Base-by-base conservation (phyloP, 2,888 invertebrate species). In the Agrypnus murinus region DNA sequence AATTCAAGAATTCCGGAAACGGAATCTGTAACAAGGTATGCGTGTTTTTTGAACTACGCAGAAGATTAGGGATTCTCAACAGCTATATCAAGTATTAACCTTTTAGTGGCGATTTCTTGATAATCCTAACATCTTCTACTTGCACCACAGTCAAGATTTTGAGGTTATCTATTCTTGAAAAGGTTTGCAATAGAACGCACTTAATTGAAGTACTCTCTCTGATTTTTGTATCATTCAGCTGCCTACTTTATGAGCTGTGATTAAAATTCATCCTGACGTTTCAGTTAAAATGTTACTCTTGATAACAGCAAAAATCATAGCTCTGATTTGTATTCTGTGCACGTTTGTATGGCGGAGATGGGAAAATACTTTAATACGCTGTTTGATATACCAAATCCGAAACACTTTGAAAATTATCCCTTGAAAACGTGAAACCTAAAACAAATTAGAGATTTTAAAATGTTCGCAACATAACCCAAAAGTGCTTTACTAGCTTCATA, bases 1-100 rank as follows among this genome's bases (percentile, higher is more conserved):
- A 53, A 15, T 43, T 17, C 45, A 43, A 55, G 50, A 34, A 65
- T 66, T 50, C 59, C 38, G 32, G 50, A 69, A 64, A 69, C 64
- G 57, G 40, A 69, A 69, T 60, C 55, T 19, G 43, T 45, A 62
- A 62, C 64, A 69, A 58, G 46, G 48, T 57, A 63, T 57, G 55
- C 69, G 69, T 69, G 69, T 69, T 64, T 69, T 69, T 64, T 48
- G 45, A 64, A 50, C 58, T 15, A 53, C 14, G 58, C 32, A 10
- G 36, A 34, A 64, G 69, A 64, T 69, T 69, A 64, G 50, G 45
- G 45, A 19, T 32, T 57, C 46, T 62, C 62, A 45, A 62, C 53
- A 36, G 69, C 58, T 48, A 31, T 64, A 69, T 69, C 38, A 69
- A 64, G 69, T 64, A 57, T 68, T 62, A 68, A 62, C 68, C 62